Evolutionary conservation across 2,888 invertebrate genomes (phyloP), one percentile per base, ranked within the genome.

Genomic region (Tiliacea aurago): DNA sequence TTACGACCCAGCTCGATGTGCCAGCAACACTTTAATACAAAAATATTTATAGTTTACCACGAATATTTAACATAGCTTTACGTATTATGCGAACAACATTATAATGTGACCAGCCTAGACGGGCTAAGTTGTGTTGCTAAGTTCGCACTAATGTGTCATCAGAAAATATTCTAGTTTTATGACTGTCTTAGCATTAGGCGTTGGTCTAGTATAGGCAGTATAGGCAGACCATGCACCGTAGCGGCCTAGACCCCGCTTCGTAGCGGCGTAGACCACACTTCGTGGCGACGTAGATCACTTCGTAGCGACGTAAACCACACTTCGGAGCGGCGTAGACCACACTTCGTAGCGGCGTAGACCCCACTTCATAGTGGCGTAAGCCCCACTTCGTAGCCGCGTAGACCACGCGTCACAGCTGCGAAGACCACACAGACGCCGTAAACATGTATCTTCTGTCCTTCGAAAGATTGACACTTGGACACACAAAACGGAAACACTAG

Each of bases 1-100:
- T 73, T 80, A 76, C 82, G 71, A 83, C 9, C 63, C 28, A 20
- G 37, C 9, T 9, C 55, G 73, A 61, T 64, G 61, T 55, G 55
- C 73, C 23, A 61, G 43, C 53, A 13, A 55, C 64, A 56, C 51
- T 67, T 61, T 53, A 28, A 58, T 63, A 73, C 41, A 43, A 62
- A 72, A 56, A 72, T 55, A 62, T 78, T 62, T 70, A 62, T 62
- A 56, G 70, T 78, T 70, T 61, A 59, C 43, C 43, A 72, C 63
- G 59, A 78, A 76, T 56, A 37, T 58, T 79, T 51, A 37, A 49
- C 61, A 58, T 70, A 62, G 20, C 43, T 70, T 49, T 70, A 79
- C 33, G 71, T 51, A 55, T 62, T 62, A 62, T 51, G 62, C 11
- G n/a, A 58, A 51, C 41, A 41, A 49, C 37, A 78, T 55, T 33